A percentile compares a stretch with the other conserved stretches of the same genome.
Evolutionary conservation across 1,140 invertebrate species (phyloP).

Genomic region (Metaphire vulgaris): DNA sequence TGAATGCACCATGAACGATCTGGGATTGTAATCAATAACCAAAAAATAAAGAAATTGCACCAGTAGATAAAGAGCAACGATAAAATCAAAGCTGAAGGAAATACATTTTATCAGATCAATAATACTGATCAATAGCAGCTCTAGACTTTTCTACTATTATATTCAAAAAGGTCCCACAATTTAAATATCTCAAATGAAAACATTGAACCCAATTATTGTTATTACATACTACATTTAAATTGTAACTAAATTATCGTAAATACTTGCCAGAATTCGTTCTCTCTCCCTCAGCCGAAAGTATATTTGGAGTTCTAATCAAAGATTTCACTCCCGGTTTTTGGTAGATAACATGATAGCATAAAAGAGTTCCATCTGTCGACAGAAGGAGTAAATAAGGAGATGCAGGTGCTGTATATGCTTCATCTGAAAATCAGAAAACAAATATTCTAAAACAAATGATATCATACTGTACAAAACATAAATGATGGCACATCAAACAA

Average conservation of each 20-base stretch:
- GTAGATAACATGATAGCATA: constrained; percentile 65
- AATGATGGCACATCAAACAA: neutral
- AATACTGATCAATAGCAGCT: too few species aligned
- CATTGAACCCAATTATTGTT: neutral
- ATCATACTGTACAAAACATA: neutral
- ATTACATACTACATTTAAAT: neutral
- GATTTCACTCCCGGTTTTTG: constrained; percentile 53
- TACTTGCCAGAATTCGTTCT: neutral
- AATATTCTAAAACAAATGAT: neutral
- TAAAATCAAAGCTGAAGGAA: neutral
- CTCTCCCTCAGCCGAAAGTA: constrained; percentile 8
- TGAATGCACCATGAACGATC: too few species aligned
- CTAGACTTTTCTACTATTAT: too few species aligned
- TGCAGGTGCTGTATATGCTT: constrained; percentile 56
- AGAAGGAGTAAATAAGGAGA: constrained; percentile 64
- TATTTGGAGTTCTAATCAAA: constrained; percentile 57
- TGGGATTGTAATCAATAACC: too few species aligned
- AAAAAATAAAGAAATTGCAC: too few species aligned
- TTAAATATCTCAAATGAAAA: too few species aligned
- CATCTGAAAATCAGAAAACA: constrained; percentile 38
- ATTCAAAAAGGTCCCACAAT: too few species aligned
- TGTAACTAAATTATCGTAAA: neutral
- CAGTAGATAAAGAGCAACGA: too few species aligned
- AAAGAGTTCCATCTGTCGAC: constrained; percentile 65
- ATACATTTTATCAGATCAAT: neutral